These are phyloP conservation scores for Squalus acanthias DNA, from an alignment of 2,797 vertebrate genomes.

Conservation along the genomic window DNA sequence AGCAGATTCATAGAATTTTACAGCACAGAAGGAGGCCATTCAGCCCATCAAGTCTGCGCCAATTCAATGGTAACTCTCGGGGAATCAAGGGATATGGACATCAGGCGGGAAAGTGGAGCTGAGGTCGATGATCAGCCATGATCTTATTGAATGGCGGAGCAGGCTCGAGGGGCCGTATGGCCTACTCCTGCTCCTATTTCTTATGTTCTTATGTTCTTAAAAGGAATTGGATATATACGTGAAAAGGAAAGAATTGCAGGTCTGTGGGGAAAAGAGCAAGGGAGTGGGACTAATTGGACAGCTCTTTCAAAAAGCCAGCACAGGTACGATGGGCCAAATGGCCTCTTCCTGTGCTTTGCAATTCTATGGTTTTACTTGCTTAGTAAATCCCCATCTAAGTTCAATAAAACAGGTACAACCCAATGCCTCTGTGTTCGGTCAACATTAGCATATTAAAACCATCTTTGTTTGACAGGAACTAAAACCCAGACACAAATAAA, in stretches of 20 bases:
- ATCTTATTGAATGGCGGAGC: too few species aligned
- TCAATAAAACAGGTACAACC: neutral
- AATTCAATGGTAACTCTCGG: too few species aligned
- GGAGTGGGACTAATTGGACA: neutral
- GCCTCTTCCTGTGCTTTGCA: neutral
- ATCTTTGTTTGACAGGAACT: neutral
- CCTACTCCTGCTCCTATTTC: too few species aligned
- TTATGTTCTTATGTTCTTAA: neutral
- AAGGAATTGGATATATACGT: neutral
- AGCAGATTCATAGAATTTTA: too few species aligned
- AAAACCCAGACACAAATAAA: neutral
- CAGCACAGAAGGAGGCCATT: too few species aligned
- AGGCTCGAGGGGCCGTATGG: too few species aligned
- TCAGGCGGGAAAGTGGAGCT: too few species aligned
- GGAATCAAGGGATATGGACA: too few species aligned
- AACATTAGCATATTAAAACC: neutral
- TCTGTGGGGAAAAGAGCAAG: neutral
- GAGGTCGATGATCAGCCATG: too few species aligned
- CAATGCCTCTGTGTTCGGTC: neutral
- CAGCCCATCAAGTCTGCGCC: too few species aligned
- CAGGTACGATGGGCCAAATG: neutral
- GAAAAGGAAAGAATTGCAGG: neutral
- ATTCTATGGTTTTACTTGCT: neutral
- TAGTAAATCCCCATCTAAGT: neutral
- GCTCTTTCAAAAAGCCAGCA: neutral